Evolutionary conservation across 35 echinoderm and acorn worm genomes (phyloP).

Genomic region (Hemicentrotus pulcherrimus): DNA sequence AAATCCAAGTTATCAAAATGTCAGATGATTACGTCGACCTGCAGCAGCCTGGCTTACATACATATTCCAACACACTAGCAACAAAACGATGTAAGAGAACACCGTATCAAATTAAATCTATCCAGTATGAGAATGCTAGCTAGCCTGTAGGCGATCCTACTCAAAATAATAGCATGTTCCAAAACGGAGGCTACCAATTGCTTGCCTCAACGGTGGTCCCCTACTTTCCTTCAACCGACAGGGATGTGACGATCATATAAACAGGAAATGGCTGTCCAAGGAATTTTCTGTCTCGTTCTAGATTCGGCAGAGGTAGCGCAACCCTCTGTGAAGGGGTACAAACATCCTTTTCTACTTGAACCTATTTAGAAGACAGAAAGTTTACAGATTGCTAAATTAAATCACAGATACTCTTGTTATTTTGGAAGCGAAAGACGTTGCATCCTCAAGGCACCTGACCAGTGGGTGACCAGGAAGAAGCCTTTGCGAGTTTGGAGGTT

Average conservation of each 20-base stretch:
- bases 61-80: conserved; percentile 2
- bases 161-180: conserved; percentile 12
- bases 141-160: background rate
- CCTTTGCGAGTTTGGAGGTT: too few relatives aligned
- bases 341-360: background rate
- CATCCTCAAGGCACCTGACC: too few relatives aligned
- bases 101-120: conserved; percentile 19
- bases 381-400: background rate
- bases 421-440: background rate
- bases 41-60: background rate
- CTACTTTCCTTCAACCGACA: background rate
- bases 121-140: background rate
- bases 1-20: background rate
- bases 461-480: too few relatives aligned
- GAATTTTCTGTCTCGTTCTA: conserved; percentile 12
- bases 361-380: background rate
- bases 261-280: conserved; percentile 1
- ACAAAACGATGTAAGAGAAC: background rate
- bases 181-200: conserved; percentile 6
- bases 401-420: background rate
- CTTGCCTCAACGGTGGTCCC: background rate
- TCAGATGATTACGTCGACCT: background rate
- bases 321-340: background rate
- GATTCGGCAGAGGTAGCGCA: background rate
- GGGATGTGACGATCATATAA: background rate